phyloP scores from a whole-genome alignment of 2,888 invertebrate genomes.

The Cyaniris semiargus region DNA sequence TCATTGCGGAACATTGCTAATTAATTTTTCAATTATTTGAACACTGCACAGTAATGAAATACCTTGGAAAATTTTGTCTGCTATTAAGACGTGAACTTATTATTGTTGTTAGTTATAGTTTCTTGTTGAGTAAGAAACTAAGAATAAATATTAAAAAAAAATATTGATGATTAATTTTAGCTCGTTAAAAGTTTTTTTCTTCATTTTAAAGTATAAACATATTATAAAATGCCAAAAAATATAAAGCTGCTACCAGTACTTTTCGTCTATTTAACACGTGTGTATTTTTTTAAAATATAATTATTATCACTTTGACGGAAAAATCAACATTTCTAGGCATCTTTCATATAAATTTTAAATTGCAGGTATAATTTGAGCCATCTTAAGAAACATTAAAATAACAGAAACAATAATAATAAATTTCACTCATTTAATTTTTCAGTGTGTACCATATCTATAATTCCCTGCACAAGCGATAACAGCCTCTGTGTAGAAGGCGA shows the following conservation, averaged over 20 bases:
- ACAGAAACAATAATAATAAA: background rate
- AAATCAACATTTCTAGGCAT: too few species aligned
- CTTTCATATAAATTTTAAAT: background rate
- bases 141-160: background rate
- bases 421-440: slow-evolving; percentile 21
- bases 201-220: too few species aligned
- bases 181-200: too few species aligned
- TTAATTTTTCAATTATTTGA: background rate
- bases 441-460: slow-evolving; percentile 36
- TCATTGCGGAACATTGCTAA: background rate
- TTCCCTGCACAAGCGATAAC: slow-evolving; percentile 44
- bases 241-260: background rate
- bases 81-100: too few species aligned
- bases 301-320: too few species aligned
- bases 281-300: background rate
- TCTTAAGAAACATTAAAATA: too few species aligned
- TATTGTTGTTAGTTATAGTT: background rate
- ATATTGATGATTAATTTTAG: too few species aligned
- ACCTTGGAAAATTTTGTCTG: too few species aligned
- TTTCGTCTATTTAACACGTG: background rate
- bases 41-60: background rate
- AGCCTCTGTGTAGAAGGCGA: slow-evolving; percentile 48
- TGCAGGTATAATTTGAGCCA: too few species aligned
- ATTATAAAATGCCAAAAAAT: background rate
- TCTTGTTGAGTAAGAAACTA: too few species aligned